phyloP scores from a whole-genome alignment of 2,888 invertebrate genomes.

The Eristalis pertinax region DNA sequence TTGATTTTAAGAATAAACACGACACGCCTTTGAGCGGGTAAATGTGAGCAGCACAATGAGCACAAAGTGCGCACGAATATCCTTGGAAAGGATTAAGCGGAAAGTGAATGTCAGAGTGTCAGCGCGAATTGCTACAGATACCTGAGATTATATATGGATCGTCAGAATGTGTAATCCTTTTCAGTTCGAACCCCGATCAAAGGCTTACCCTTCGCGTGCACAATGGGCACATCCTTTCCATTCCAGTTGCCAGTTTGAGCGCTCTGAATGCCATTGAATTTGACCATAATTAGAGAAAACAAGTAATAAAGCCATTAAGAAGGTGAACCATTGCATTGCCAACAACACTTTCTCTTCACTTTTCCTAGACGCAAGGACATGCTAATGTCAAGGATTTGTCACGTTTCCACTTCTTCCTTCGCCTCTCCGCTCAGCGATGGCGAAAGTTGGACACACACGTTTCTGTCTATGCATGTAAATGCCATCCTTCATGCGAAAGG shows the following conservation, averaged over 20 bases:
- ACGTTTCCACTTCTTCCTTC: neutral
- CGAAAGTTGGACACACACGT: constrained; percentile 44
- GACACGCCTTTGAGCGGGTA: constrained; percentile 74
- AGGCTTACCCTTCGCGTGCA: constrained; percentile 39
- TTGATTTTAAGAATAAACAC: constrained; percentile 79
- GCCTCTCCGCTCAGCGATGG: constrained; percentile 18
- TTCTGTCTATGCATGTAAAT: constrained; percentile 44
- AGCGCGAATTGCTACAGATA: constrained; percentile 51
- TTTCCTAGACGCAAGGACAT: constrained; percentile 41
- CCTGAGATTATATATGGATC: constrained; percentile 46
- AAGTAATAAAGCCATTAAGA: constrained; percentile 79
- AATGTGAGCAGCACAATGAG: constrained; percentile 45
- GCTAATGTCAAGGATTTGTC: constrained; percentile 41
- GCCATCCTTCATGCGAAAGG: constrained; percentile 35
- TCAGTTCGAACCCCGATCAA: constrained; percentile 55
- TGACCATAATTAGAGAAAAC: constrained; percentile 80
- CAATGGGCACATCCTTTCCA: constrained; percentile 34
- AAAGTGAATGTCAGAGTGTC: constrained; percentile 4
- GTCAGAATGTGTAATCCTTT: constrained; percentile 62
- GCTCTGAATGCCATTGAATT: constrained; percentile 72
- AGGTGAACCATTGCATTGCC: neutral
- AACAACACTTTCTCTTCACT: constrained; percentile 58
- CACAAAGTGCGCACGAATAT: constrained; percentile 36
- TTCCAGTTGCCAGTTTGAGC: neutral
- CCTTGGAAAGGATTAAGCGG: constrained; percentile 69